These are phyloP conservation scores for Heliconius sara DNA, from an alignment of 2,888 invertebrate genomes.

Conservation along the genomic window DNA sequence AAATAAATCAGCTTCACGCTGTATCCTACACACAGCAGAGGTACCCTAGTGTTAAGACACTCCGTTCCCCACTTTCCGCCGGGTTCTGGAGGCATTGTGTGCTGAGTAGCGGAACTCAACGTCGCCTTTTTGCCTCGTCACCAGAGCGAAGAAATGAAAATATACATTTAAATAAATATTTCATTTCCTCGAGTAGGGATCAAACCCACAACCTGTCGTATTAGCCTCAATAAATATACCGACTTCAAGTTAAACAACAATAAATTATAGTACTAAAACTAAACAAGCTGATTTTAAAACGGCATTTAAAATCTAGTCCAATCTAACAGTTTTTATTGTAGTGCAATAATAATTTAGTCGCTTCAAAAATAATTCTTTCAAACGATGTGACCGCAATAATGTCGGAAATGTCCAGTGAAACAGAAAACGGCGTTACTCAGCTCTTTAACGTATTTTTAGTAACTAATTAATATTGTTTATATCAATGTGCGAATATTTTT, in stretches of 20 bases:
- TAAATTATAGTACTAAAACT: not conserved
- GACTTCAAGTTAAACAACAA: not conserved
- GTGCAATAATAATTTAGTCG: slow-evolving; percentile 1
- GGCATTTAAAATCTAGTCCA: not conserved
- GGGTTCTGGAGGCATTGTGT: not conserved
- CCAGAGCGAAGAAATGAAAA: not conserved
- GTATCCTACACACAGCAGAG: too few relatives aligned
- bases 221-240: not conserved
- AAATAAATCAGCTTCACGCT: too few relatives aligned
- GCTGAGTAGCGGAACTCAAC: not conserved
- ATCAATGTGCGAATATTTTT: not conserved
- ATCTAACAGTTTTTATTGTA: not conserved
- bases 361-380: slow-evolving; percentile 12
- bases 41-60: too few relatives aligned
- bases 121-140: not conserved
- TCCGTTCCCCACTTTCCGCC: not conserved
- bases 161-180: not conserved
- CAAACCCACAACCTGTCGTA: not conserved
- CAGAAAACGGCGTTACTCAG: not conserved
- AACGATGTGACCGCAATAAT: not conserved
- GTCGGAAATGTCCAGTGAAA: slow-evolving; percentile 5
- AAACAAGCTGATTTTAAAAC: not conserved
- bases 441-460: not conserved
- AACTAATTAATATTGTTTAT: not conserved
- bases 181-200: not conserved